phyloP scores from a whole-genome alignment of 2,888 invertebrate genomes.

The Drosophila sordidula region DNA sequence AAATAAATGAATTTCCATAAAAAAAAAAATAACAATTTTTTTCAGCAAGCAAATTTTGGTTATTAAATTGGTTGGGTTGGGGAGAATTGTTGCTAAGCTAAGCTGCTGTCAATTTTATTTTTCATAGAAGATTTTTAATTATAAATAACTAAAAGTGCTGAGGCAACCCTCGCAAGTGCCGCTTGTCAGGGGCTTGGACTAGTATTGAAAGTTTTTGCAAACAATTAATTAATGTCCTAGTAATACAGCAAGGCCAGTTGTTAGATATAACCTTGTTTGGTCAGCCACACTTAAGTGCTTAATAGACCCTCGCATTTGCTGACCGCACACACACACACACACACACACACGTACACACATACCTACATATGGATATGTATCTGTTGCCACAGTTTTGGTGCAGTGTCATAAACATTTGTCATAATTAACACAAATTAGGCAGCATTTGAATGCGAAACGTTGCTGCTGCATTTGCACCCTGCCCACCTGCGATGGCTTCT shows the following conservation, averaged over 20 bases:
- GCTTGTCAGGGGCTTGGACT: too few species aligned
- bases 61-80: too few species aligned
- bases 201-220: too few species aligned
- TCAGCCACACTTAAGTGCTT: slow-evolving; percentile 11
- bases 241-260: background rate
- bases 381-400: slow-evolving; percentile 22
- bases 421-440: slow-evolving; percentile 74
- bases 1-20: slow-evolving; percentile 52
- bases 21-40: background rate
- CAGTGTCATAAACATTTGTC: slow-evolving; percentile 68
- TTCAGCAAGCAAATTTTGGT: too few species aligned
- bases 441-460: slow-evolving; percentile 45
- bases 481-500: slow-evolving; percentile 36
- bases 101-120: too few species aligned
- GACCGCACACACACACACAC: background rate
- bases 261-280: slow-evolving; percentile 10
- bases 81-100: too few species aligned
- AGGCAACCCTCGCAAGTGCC: background rate
- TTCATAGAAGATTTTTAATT: too few species aligned
- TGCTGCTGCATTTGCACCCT: slow-evolving; percentile 33
- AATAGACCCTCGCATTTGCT: slow-evolving; percentile 39
- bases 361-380: background rate
- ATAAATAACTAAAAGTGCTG: too few species aligned
- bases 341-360: too few species aligned
- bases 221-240: background rate